Evolutionary conservation across 1,140 invertebrate species (phyloP).

Genomic region (Atta cephalotes): DNA sequence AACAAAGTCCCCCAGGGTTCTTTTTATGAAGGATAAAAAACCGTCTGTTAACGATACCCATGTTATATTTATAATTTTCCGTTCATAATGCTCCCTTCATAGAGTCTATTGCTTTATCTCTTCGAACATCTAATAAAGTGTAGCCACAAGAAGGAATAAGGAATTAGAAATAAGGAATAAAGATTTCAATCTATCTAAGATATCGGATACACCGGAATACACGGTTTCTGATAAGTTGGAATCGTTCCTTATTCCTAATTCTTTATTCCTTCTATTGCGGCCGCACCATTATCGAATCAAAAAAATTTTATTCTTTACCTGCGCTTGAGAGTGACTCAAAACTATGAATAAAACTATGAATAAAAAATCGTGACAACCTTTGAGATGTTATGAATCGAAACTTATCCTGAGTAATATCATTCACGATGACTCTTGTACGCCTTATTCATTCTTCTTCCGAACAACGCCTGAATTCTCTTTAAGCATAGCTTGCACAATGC

Average conservation of each 20-base stretch:
- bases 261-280: no score
- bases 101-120: background rate
- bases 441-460: conserved; percentile 19
- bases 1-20: background rate
- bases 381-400: background rate
- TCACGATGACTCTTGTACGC: conserved; percentile 19
- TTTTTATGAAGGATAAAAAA: background rate
- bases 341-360: background rate
- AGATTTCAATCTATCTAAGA: no score
- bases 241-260: no score
- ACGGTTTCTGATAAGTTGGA: no score
- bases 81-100: background rate
- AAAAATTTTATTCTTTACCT: background rate
- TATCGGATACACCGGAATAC: no score
- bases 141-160: no score
- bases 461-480: conserved; percentile 28
- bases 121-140: background rate
- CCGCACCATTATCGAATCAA: background rate
- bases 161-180: no score
- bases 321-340: conserved; percentile 15
- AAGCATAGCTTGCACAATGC: background rate
- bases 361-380: background rate
- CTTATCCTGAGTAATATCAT: conserved; percentile 9
- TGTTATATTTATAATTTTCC: background rate
- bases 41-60: background rate